Conservation (phyloP, 2,113 vertebrate species). For the Myrmecobius fasciatus region DNA sequence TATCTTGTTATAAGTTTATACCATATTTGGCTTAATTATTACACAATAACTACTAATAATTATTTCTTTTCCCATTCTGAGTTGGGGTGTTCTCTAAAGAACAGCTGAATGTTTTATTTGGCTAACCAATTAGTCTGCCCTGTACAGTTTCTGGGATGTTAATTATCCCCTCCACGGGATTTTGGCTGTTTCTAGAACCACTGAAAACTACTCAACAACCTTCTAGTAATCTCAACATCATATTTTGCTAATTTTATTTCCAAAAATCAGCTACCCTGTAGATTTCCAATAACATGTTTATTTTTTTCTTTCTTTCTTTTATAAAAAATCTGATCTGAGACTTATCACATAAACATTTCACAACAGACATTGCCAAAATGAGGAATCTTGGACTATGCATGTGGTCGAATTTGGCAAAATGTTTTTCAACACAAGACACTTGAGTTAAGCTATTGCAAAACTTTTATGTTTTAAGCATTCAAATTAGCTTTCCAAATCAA, state of each 20-base stretch:
- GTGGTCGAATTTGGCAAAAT: conserved; percentile 31
- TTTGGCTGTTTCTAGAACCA: conserved; percentile 51
- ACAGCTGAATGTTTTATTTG: conserved; percentile 63
- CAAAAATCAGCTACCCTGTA: conserved; percentile 47
- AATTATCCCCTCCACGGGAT: background rate
- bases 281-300: conserved; percentile 9
- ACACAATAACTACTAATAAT: conserved; percentile 55
- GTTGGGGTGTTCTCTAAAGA: conserved; percentile 52
- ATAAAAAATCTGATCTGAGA: conserved; percentile 30
- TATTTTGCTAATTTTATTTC: conserved; percentile 31
- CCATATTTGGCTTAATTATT: conserved; percentile 42
- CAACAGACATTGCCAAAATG: conserved; percentile 27
- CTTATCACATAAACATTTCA: conserved; percentile 2
- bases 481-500: conserved; percentile 67
- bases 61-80: conserved; percentile 47
- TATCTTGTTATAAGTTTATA: conserved; percentile 37
- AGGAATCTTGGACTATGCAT: conserved; percentile 2
- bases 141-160: conserved; percentile 12
- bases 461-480: conserved; percentile 7
- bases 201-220: conserved; percentile 15
- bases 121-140: conserved; percentile 41
- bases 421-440: background rate
- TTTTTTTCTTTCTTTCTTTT: background rate
- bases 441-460: conserved; percentile 18
- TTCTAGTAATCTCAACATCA: conserved; percentile 36